Conservation (phyloP, 2,797 vertebrate species). For the Garrulus glandarius region DNA sequence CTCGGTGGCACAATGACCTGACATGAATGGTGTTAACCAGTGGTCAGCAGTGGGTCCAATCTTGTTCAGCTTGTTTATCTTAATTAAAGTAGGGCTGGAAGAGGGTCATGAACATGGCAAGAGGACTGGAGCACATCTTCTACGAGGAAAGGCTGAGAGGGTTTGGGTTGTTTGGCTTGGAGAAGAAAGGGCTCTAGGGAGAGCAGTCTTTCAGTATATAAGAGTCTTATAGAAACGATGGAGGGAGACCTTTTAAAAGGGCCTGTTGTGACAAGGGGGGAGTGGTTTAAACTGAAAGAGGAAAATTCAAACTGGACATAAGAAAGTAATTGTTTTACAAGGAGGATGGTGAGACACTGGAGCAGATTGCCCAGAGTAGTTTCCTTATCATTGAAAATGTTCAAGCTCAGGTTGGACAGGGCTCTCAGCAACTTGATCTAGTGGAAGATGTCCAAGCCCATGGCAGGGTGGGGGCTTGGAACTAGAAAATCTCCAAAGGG, state of each 20-base stretch:
- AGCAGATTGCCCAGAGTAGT: neutral
- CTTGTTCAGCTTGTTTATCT: neutral
- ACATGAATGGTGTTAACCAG: neutral
- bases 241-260: neutral
- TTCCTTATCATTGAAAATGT: neutral
- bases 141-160: neutral
- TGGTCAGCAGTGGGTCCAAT: neutral
- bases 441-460: neutral
- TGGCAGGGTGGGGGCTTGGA: fast-evolving
- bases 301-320: neutral
- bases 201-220: neutral
- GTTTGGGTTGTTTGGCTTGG: neutral
- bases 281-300: neutral
- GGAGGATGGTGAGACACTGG: neutral
- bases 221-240: neutral
- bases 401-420: neutral
- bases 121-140: too few relatives aligned
- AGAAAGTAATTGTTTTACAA: neutral
- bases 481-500: neutral
- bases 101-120: neutral
- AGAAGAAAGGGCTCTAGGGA: neutral
- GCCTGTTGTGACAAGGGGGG: neutral
- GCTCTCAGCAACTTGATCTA: neutral
- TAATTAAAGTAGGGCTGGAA: neutral
- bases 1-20: neutral